Conservation (phyloP, 2,888 invertebrate genomes). For the Epinotia demarniana region DNA sequence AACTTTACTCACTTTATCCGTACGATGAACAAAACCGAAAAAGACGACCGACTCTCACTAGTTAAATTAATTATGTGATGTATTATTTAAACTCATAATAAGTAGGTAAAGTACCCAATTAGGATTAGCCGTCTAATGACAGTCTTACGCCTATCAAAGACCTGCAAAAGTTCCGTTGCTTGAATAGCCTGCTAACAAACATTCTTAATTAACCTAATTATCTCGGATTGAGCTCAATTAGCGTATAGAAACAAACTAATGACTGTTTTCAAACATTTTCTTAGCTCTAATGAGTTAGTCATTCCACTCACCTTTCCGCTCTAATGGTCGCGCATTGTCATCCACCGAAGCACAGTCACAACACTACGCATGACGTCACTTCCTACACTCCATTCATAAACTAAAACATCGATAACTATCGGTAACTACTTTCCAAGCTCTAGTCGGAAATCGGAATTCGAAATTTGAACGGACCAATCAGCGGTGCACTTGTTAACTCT, state of each 20-base stretch:
- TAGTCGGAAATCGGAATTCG: constrained; percentile 53
- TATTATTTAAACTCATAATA: neutral
- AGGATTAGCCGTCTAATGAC: constrained; percentile 6
- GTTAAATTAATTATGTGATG: neutral
- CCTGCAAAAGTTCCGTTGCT: constrained; percentile 31
- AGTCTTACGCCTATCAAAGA: constrained; percentile 19
- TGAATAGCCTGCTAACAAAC: constrained; percentile 37
- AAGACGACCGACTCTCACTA: neutral
- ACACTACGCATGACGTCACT: constrained; percentile 83
- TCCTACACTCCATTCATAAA: constrained; percentile 81
- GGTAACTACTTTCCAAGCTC: constrained; percentile 60
- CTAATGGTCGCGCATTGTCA: constrained; percentile 82
- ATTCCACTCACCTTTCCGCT: constrained; percentile 78
- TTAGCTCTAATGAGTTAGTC: constrained; percentile 62
- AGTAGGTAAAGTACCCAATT: constrained; percentile 5
- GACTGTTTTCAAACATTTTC: constrained; percentile 59
- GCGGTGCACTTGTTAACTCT: constrained; percentile 44
- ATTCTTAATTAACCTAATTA: constrained; percentile 43
- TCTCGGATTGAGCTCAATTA: constrained; percentile 38
- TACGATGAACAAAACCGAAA: neutral
- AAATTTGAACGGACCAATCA: constrained; percentile 53
- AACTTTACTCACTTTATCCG: too few relatives aligned
- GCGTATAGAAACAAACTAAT: constrained; percentile 48
- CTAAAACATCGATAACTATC: constrained; percentile 59
- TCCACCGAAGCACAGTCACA: constrained; percentile 72